A percentile compares a stretch with the other conserved stretches of the same genome.
Evolutionary conservation across 1,140 invertebrate species (phyloP).

Genomic region (Aphis gossypii): DNA sequence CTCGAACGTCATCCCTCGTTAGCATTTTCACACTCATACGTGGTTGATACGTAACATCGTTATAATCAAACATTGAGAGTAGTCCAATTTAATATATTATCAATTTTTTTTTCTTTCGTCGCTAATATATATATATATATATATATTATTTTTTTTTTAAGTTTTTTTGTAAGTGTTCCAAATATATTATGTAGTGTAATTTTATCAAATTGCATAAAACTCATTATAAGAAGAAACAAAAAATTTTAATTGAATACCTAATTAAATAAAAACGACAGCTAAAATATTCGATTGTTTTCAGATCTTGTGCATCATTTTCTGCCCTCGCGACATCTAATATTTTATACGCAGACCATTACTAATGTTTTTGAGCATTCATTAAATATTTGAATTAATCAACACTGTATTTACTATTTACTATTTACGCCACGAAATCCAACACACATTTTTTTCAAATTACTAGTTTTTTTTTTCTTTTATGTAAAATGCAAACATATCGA

Average conservation of each 20-base stretch:
- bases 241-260: neutral
- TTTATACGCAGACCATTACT: neutral
- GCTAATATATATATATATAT: neutral
- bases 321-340: neutral
- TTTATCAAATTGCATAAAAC: neutral
- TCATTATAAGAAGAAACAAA: neutral
- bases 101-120: neutral
- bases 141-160: neutral
- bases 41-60: neutral
- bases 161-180: neutral
- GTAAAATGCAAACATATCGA: neutral
- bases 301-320: neutral
- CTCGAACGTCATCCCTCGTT: neutral
- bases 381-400: neutral
- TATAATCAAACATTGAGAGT: neutral
- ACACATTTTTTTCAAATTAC: neutral
- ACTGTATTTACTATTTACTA: neutral
- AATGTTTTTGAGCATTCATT: neutral
- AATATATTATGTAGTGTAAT: neutral
- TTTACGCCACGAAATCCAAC: neutral
- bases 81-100: neutral
- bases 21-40: neutral
- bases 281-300: neutral
- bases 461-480: neutral
- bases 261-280: neutral